Evolutionary conservation across 2,797 vertebrate species (phyloP), one percentile per base, ranked within the genome.

Genomic region (Gallinago nigripennis): DNA sequence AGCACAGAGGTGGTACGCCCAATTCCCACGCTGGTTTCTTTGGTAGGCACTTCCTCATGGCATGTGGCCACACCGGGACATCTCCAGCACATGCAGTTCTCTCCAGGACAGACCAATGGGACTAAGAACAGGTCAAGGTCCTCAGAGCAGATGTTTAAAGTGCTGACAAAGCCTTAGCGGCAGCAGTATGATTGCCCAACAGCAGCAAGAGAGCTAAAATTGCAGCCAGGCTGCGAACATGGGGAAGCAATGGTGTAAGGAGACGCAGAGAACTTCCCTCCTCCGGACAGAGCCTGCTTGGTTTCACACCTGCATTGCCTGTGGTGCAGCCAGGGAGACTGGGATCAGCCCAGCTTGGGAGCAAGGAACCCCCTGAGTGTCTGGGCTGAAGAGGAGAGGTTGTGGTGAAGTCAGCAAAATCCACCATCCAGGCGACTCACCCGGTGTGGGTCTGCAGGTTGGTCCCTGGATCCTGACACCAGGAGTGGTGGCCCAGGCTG

Each of bases 361-460:
- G 31, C 43, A 25, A 24, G 37, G 75, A 64, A 6, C 5, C 9
- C n/a, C 37, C 16, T 4, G 6, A 1, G 24, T 2, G 11, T 35
- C 16, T 27, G 1, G 8, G 5, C 8, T 15, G 33, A 84, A 50
- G 35, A 24, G 19, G 31, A 81, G 43, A 39, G 24, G 24, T 76
- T 20, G 5, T 7, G 30, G n/a, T 6, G 23, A 51, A n/a, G 27
- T 27, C 28, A 19, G 37, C 18, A 56, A 82, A 69, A 45, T 5
- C 2, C 16, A 20, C 43, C 11, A 4, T 51, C 27, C 51, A 4
- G 48, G 23, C 0, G 7, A 72, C 3, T 9, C 4, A 9, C 20
- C 45, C 2, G 0, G n/a, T 0, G 0, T 4, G 11, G 23, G 19
- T 46, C 12, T 69, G 70, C 30, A 31, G 3, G 1, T 20, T n/a